Percentiles rank a stretch among this genome's conserved stretches.
These are phyloP conservation scores for Pachypsylla venusta DNA, from an alignment of 1,140 invertebrate species.

Conservation along the genomic window DNA sequence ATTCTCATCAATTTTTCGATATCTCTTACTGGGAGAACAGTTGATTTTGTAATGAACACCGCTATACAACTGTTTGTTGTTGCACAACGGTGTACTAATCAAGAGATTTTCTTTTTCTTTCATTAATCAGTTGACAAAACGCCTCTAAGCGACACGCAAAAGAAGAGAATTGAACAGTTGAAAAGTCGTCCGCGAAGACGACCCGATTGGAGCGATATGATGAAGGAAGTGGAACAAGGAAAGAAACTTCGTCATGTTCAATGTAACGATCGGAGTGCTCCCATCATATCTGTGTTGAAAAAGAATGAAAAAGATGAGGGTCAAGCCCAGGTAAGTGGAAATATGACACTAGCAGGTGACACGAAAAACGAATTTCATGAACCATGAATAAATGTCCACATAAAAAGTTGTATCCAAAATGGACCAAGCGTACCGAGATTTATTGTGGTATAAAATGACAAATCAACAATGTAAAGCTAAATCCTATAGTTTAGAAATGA, in stretches of 20 bases:
- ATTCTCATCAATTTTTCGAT: too few species aligned
- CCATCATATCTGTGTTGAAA: constrained; percentile 33
- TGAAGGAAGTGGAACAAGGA: constrained; percentile 73
- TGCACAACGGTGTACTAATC: too few species aligned
- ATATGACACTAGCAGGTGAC: too few species aligned
- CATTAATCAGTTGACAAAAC: constrained; percentile 26
- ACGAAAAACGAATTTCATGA: too few species aligned
- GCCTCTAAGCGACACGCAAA: constrained; percentile 35
- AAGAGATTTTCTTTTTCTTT: background rate
- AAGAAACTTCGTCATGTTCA: constrained; percentile 60
- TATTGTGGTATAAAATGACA: too few species aligned
- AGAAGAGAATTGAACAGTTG: constrained; percentile 38
- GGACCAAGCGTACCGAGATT: too few species aligned
- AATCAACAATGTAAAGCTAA: too few species aligned
- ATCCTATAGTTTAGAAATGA: too few species aligned
- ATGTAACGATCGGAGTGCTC: constrained; percentile 61
- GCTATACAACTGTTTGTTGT: background rate
- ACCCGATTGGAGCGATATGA: constrained; percentile 76
- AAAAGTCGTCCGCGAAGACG: constrained; percentile 56
- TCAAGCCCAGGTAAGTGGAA: constrained; percentile 38
- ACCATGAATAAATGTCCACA: too few species aligned
- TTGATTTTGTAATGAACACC: background rate
- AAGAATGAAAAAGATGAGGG: background rate
- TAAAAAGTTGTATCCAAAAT: too few species aligned
- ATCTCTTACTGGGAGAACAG: background rate